These are phyloP conservation scores for Ptyas mucosa DNA, from an alignment of 2,113 vertebrate genomes.

Conservation along the genomic window DNA sequence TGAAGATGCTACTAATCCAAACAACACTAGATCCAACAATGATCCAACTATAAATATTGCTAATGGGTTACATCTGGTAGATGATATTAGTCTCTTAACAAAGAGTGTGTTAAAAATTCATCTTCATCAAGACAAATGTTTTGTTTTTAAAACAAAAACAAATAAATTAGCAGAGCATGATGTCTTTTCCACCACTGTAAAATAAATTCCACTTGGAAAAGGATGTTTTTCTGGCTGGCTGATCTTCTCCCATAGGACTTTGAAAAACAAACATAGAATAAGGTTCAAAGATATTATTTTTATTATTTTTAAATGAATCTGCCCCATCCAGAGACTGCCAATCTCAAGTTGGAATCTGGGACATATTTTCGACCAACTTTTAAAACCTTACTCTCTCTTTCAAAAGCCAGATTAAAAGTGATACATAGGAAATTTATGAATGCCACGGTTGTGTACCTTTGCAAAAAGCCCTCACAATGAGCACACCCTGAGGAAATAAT, in stretches of 20 bases:
- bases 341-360: slow-evolving; percentile 49
- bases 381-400: slow-evolving; percentile 20
- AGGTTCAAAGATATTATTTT: slow-evolving; percentile 27
- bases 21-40: background rate
- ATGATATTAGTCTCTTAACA: background rate
- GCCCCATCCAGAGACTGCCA: slow-evolving; percentile 42
- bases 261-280: slow-evolving; percentile 6
- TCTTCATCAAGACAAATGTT: background rate
- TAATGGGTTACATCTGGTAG: background rate
- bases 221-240: background rate
- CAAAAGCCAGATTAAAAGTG: slow-evolving; percentile 50
- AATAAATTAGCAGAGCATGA: background rate
- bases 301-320: slow-evolving; percentile 48
- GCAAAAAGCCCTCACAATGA: slow-evolving; percentile 9
- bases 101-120: background rate
- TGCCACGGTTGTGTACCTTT: slow-evolving; percentile 2
- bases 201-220: slow-evolving; percentile 19
- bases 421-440: slow-evolving; percentile 2
- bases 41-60: background rate
- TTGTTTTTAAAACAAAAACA: background rate
- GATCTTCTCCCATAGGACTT: slow-evolving; percentile 18
- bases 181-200: background rate
- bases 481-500: background rate
- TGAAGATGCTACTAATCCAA: background rate
- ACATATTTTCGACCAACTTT: slow-evolving; percentile 49